These are phyloP conservation scores for Chymomyza fuscimana DNA, from an alignment of 2,888 invertebrate species.

Conservation along the genomic window DNA sequence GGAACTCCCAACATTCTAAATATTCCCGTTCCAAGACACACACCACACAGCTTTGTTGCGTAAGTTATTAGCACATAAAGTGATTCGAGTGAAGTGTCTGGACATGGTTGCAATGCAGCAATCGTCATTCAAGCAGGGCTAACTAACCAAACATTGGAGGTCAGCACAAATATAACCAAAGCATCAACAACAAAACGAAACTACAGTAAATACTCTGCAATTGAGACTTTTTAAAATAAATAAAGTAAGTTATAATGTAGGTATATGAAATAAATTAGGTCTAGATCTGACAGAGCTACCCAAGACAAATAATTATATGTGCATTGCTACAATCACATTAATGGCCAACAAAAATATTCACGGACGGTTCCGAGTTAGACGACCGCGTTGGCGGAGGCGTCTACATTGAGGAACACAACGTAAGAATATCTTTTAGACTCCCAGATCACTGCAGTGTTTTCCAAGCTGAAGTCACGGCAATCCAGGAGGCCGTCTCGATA, in stretches of 20 bases:
- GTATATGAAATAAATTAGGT: too few species aligned
- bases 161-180: background rate
- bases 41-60: constrained; percentile 63
- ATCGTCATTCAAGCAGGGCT: constrained; percentile 39
- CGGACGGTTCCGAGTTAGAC: too few species aligned
- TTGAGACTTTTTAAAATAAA: background rate
- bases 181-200: constrained; percentile 25
- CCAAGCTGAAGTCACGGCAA: too few species aligned
- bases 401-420: too few species aligned
- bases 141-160: background rate
- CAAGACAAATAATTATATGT: too few species aligned
- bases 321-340: too few species aligned
- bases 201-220: constrained; percentile 24
- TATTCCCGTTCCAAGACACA: background rate
- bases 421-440: too few species aligned
- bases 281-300: background rate
- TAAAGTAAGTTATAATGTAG: background rate
- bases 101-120: constrained; percentile 58
- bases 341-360: too few species aligned
- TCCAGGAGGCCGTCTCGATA: too few species aligned
- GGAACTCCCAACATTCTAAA: constrained; percentile 8
- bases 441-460: too few species aligned
- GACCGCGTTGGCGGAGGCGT: too few species aligned
- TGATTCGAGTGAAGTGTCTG: constrained; percentile 31
- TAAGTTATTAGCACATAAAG: constrained; percentile 59